Percentiles rank a stretch among this genome's conserved stretches.
Evolutionary conservation across 2,797 vertebrate species (phyloP).

Genomic region (Todus mexicanus): DNA sequence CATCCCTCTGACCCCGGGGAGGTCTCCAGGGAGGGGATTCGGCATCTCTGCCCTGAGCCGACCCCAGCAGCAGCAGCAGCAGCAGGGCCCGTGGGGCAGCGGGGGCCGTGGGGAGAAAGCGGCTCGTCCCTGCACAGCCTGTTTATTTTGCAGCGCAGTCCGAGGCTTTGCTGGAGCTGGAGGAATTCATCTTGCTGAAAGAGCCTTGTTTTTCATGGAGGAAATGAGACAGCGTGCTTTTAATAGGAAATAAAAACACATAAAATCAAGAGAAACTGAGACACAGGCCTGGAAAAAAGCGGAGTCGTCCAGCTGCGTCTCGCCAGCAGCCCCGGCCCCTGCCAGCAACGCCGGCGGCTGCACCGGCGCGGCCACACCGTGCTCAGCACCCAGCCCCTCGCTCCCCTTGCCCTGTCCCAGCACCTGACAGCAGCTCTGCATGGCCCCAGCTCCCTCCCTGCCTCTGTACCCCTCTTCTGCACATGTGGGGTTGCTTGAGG

Average conservation of each 20-base stretch:
- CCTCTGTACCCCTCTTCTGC: not conserved
- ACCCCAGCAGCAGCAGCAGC: not conserved
- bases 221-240: slow-evolving; percentile 26
- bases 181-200: not conserved
- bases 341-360: not conserved
- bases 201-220: slow-evolving; percentile 45
- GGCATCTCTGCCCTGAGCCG: not conserved
- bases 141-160: not conserved
- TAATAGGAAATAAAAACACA: slow-evolving; percentile 57
- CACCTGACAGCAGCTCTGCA: fast-evolving
- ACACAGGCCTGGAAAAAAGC: slow-evolving; percentile 41
- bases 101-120: not conserved
- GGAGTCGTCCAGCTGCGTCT: not conserved
- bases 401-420: not conserved
- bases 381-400: not conserved
- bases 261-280: not conserved
- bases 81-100: too few species aligned
- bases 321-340: not conserved
- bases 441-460: not conserved
- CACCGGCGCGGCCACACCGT: not conserved
- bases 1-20: not conserved
- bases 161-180: not conserved
- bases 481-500: fast-evolving
- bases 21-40: not conserved
- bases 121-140: not conserved